Evolutionary conservation across 2,888 invertebrate species (phyloP).

Genomic region (Isoperla grammatica): DNA sequence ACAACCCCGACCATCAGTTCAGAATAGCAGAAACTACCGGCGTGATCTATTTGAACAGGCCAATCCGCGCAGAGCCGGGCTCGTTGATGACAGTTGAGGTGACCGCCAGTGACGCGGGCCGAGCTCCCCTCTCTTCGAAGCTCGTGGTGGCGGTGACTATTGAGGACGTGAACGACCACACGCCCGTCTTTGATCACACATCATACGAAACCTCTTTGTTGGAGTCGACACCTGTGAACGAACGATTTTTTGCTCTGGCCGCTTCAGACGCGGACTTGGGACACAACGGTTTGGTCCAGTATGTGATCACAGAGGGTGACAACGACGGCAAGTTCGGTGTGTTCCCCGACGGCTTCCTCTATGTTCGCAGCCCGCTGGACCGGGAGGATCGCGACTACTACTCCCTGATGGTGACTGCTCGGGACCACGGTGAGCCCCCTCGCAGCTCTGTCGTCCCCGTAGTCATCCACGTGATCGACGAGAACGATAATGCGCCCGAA

Average conservation of each 20-base stretch:
- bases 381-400: slow-evolving; percentile 89
- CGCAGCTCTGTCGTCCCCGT: slow-evolving; percentile 83
- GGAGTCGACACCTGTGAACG: slow-evolving; percentile 88
- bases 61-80: slow-evolving; percentile 69
- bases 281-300: slow-evolving; percentile 70
- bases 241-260: slow-evolving; percentile 80
- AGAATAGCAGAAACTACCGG: slow-evolving; percentile 81
- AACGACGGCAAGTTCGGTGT: slow-evolving; percentile 82
- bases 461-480: slow-evolving; percentile 89
- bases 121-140: slow-evolving; percentile 66
- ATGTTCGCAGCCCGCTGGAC: slow-evolving; percentile 79
- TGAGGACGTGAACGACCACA: slow-evolving; percentile 91
- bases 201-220: slow-evolving; percentile 88
- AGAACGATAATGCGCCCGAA: slow-evolving; percentile 92
- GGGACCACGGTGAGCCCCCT: slow-evolving; percentile 70
- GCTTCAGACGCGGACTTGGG: slow-evolving; percentile 88
- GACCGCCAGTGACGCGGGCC: slow-evolving; percentile 79
- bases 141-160: slow-evolving; percentile 66
- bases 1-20: slow-evolving; percentile 76
- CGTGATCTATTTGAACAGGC: slow-evolving; percentile 79
- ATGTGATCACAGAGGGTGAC: slow-evolving; percentile 82
- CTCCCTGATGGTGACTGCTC: slow-evolving; percentile 77
- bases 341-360: slow-evolving; percentile 91
- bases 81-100: slow-evolving; percentile 68
- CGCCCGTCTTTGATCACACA: slow-evolving; percentile 86